Conservation (phyloP, 2,888 invertebrate genomes). For the Conus canariensis region DNA sequence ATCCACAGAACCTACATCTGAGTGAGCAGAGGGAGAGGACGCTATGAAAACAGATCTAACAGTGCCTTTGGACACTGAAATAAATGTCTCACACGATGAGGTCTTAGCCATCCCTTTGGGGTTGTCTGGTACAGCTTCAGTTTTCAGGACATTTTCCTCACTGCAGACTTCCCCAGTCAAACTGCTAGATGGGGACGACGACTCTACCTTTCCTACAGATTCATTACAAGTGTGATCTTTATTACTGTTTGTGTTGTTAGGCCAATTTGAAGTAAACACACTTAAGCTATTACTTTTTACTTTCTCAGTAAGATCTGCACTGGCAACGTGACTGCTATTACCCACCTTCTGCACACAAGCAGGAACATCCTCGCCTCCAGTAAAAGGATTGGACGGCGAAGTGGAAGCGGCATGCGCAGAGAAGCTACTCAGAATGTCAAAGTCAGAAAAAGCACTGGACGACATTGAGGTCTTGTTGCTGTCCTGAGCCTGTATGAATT, state of each 20-base stretch:
- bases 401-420: background rate
- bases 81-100: constrained; percentile 57
- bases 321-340: constrained; percentile 31
- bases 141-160: constrained; percentile 52
- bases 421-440: constrained; percentile 36
- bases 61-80: constrained; percentile 66
- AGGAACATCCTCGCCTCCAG: constrained; percentile 20
- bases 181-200: constrained; percentile 25
- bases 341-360: constrained; percentile 45
- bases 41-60: constrained; percentile 38
- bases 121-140: constrained; percentile 68
- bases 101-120: constrained; percentile 65
- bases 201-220: constrained; percentile 19
- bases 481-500: background rate
- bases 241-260: constrained; percentile 45
- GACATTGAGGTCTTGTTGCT: background rate
- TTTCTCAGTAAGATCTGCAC: constrained; percentile 15
- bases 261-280: constrained; percentile 13
- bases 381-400: constrained; percentile 27
- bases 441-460: constrained; percentile 19
- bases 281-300: background rate
- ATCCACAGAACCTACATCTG: constrained; percentile 59
- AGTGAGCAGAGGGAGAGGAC: constrained; percentile 45
- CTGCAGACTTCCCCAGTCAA: background rate
- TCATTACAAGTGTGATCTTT: constrained; percentile 48